Conservation (phyloP, 2,888 invertebrate genomes). For the Lamellibrachia columna region DNA sequence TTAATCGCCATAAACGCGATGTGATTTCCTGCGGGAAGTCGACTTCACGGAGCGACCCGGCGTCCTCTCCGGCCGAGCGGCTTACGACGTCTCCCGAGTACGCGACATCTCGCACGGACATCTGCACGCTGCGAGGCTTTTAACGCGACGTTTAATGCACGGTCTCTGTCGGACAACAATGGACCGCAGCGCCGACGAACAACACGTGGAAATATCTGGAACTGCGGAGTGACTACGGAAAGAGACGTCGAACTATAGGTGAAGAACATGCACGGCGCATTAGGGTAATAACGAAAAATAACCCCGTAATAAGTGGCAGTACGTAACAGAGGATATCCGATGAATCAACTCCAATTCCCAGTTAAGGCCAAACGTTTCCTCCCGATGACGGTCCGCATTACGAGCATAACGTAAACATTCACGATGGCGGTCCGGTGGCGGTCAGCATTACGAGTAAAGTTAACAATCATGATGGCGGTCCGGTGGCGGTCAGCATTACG, state of each 20-base stretch:
- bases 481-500: too few relatives aligned
- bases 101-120: not conserved
- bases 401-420: not conserved
- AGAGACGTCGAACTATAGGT: not conserved
- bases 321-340: not conserved
- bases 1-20: not conserved
- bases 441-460: not conserved
- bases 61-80: not conserved
- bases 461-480: not conserved
- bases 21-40: not conserved
- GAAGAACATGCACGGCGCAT: not conserved
- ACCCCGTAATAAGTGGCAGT: not conserved
- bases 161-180: not conserved
- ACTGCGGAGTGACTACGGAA: not conserved
- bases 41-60: not conserved
- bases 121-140: not conserved
- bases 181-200: not conserved
- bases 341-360: not conserved
- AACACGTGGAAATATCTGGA: not conserved
- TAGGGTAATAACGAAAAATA: not conserved
- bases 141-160: not conserved
- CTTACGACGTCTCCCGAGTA: not conserved
- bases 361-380: not conserved
- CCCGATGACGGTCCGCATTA: not conserved
- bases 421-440: too few relatives aligned